These are phyloP conservation scores for Rallus limicola DNA, from an alignment of 2,113 vertebrate genomes.

Conservation along the genomic window DNA sequence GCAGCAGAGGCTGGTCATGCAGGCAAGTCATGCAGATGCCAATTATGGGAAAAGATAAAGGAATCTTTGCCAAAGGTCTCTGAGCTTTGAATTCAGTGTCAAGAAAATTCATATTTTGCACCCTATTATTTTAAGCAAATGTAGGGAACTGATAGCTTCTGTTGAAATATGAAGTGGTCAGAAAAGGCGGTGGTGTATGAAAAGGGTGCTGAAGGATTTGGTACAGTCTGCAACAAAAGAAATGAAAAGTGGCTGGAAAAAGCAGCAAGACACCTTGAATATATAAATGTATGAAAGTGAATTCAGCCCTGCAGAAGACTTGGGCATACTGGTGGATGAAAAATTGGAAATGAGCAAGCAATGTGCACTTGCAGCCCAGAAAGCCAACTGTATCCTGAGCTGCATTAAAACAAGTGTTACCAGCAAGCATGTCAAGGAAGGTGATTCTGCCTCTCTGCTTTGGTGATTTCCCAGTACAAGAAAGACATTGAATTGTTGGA, in stretches of 20 bases:
- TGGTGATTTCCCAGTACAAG: rapidly evolving
- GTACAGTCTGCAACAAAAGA: background rate
- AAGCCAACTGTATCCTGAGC: background rate
- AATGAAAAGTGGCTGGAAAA: background rate
- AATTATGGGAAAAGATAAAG: background rate
- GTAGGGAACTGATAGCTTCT: background rate
- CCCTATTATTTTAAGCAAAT: background rate
- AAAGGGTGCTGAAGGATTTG: background rate
- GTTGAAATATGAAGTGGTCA: background rate
- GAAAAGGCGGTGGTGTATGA: background rate
- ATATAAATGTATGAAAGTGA: background rate
- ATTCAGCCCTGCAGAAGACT: background rate
- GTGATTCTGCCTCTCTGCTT: background rate
- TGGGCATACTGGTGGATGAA: background rate
- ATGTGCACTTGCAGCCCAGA: background rate
- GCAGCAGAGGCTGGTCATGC: background rate
- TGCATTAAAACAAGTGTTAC: rapidly evolving
- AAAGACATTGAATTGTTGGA: background rate
- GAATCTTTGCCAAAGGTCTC: background rate
- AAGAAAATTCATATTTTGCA: background rate
- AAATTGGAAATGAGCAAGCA: rapidly evolving
- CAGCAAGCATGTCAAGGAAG: background rate
- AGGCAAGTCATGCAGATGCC: background rate
- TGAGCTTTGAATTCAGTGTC: background rate
- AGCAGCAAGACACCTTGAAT: background rate